Evolutionary conservation across 2,797 vertebrate genomes (phyloP).

Genomic region (Dermochelys coriacea): DNA sequence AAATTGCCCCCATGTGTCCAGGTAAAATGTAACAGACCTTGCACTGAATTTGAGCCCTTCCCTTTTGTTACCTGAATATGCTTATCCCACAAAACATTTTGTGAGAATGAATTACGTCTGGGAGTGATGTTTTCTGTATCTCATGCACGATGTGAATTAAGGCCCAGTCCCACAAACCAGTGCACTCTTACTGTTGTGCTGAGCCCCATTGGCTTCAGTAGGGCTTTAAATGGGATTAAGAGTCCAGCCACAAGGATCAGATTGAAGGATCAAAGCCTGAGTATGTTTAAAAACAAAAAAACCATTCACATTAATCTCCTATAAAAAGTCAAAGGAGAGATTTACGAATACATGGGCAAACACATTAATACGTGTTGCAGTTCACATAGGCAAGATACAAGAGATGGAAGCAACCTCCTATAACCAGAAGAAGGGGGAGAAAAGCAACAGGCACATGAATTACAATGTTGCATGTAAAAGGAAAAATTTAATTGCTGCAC

Average conservation of each 20-base stretch:
- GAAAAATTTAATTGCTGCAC: background rate
- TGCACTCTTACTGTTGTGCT: background rate
- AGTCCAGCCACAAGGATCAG: background rate
- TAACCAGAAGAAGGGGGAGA: background rate
- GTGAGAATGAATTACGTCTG: background rate
- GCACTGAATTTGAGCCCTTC: background rate
- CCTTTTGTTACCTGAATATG: background rate
- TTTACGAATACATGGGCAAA: background rate
- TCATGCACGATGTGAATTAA: background rate
- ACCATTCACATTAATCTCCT: slow-evolving; percentile 30
- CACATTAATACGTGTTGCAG: background rate
- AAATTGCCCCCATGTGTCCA: background rate
- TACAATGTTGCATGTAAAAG: background rate
- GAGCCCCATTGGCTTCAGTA: background rate
- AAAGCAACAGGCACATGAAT: fast-evolving
- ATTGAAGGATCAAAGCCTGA: background rate
- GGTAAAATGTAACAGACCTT: background rate
- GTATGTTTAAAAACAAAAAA: slow-evolving; percentile 39
- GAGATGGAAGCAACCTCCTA: background rate
- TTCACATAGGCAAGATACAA: background rate
- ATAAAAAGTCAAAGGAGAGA: background rate
- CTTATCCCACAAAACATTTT: background rate
- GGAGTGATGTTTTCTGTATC: background rate
- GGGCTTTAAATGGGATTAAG: slow-evolving; percentile 31
- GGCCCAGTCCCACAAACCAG: background rate